Conservation (phyloP, 2,888 invertebrate species). For the Aethes cnicana region DNA sequence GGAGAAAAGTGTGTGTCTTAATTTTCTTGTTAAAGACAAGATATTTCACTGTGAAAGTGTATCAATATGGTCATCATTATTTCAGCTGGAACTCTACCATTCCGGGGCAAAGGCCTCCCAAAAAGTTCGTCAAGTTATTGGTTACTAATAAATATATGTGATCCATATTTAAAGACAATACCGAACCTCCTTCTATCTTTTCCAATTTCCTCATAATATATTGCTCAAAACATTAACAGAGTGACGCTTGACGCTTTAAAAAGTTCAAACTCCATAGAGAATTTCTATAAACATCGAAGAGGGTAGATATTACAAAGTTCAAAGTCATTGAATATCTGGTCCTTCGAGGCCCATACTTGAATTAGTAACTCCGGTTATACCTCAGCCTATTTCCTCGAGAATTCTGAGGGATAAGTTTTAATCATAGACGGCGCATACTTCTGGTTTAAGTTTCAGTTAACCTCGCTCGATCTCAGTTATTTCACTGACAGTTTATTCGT, state of each 20-base stretch:
- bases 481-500: too few relatives aligned
- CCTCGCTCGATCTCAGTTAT: neutral
- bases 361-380: slow-evolving; percentile 1
- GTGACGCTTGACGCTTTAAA: neutral
- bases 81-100: neutral
- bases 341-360: neutral
- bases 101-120: too few relatives aligned
- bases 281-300: neutral
- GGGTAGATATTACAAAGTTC: neutral
- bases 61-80: too few relatives aligned
- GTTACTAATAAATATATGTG: too few relatives aligned
- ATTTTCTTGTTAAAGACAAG: slow-evolving; percentile 4
- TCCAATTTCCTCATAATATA: too few relatives aligned
- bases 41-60: too few relatives aligned
- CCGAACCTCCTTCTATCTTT: too few relatives aligned
- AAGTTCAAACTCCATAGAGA: neutral
- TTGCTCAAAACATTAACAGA: neutral
- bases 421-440: neutral
- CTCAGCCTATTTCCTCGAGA: slow-evolving; percentile 1
- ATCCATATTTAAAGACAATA: too few relatives aligned
- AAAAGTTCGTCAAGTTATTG: too few relatives aligned
- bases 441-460: slow-evolving; percentile 10
- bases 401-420: slow-evolving; percentile 5
- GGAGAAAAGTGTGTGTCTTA: slow-evolving; percentile 18
- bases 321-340: neutral